A percentile compares a stretch with the other conserved stretches of the same genome.
Conservation (phyloP, 2,113 vertebrate genomes). For the Peromyscus californicus region DNA sequence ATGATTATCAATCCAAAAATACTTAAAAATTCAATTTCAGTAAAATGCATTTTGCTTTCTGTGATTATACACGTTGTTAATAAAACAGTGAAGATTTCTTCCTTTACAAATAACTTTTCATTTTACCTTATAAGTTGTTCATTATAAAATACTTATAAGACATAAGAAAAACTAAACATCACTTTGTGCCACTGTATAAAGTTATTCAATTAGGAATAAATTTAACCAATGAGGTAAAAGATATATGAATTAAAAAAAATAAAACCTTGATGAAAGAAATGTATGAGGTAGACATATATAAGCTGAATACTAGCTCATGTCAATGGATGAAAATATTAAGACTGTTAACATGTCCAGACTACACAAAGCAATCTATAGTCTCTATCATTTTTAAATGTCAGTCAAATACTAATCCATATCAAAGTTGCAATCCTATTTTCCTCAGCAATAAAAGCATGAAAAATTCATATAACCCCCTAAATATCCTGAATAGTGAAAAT, state of each 20-base stretch:
- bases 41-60: constrained; percentile 20
- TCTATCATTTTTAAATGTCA: not conserved
- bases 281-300: not conserved
- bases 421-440: not conserved
- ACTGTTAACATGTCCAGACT: not conserved
- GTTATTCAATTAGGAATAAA: not conserved
- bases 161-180: not conserved
- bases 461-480: not conserved
- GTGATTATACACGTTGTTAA: not conserved
- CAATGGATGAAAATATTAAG: not conserved
- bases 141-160: constrained; percentile 47
- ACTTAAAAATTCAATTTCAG: not conserved
- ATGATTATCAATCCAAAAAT: not conserved
- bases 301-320: not conserved
- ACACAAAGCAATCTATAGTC: not conserved
- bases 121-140: constrained; percentile 28
- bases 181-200: not conserved
- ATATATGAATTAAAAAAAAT: not conserved
- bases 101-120: not conserved
- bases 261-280: not conserved
- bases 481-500: not conserved
- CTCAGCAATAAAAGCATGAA: not conserved
- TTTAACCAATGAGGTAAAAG: not conserved
- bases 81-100: not conserved
- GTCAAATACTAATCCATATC: not conserved